Percentiles rank a stretch among this genome's conserved stretches.
These are phyloP conservation scores for Megaleporinus macrocephalus DNA, from an alignment of 2,113 vertebrate species.

Conservation along the genomic window DNA sequence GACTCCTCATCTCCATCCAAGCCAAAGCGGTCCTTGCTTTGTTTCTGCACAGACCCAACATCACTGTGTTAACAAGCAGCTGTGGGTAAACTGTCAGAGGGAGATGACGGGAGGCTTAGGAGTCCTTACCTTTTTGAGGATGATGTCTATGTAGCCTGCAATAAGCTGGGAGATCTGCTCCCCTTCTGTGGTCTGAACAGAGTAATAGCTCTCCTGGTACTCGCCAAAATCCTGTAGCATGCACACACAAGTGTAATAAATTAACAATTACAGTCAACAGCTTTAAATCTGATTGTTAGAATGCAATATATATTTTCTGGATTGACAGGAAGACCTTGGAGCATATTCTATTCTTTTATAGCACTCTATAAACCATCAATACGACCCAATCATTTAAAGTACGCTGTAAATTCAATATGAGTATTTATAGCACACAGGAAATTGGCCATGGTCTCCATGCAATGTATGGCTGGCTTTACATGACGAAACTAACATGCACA, in stretches of 20 bases:
- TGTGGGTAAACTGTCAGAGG: background rate
- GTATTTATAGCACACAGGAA: background rate
- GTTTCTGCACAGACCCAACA: slow-evolving; percentile 82
- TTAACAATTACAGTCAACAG: slow-evolving; percentile 24
- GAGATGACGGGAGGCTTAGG: background rate
- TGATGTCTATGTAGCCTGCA: slow-evolving; percentile 98
- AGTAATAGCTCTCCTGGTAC: slow-evolving; percentile 99
- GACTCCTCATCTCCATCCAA: slow-evolving; percentile 97
- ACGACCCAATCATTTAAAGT: background rate
- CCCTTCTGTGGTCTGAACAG: slow-evolving; percentile 97
- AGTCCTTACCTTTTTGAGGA: slow-evolving; percentile 92
- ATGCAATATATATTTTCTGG: background rate
- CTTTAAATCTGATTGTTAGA: background rate
- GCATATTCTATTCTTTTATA: slow-evolving; percentile 12
- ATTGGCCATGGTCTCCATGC: too few relatives aligned
- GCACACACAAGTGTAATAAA: background rate
- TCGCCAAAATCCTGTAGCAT: slow-evolving; percentile 92
- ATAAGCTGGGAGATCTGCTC: slow-evolving; percentile 99
- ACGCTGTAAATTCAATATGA: background rate
- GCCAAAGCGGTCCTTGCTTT: slow-evolving; percentile 98
- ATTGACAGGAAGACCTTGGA: slow-evolving; percentile 19
- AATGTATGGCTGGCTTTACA: too few relatives aligned
- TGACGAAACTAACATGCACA: too few relatives aligned
- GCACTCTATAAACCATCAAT: background rate
- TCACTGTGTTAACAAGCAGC: background rate